Evolutionary conservation across 2,888 invertebrate species (phyloP).

Genomic region (Caenorhabditis angaria): DNA sequence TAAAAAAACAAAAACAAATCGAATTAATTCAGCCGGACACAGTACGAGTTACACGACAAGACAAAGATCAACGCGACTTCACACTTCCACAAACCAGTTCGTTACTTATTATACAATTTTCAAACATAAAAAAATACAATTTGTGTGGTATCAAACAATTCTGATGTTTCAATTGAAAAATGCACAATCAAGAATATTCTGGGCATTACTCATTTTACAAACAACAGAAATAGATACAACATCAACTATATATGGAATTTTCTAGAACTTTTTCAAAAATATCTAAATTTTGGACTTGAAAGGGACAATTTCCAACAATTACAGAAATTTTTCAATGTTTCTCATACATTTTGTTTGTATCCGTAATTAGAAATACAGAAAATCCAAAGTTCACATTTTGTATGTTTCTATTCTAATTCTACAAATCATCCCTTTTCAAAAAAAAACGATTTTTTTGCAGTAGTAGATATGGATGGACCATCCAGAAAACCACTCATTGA

Average conservation of each 20-base stretch:
- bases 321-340: background rate
- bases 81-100: conserved; percentile 46
- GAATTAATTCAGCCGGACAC: conserved; percentile 59
- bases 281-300: no score
- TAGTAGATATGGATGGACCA: background rate
- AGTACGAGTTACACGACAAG: conserved; percentile 65
- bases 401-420: no score
- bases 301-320: background rate
- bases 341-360: no score
- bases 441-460: background rate
- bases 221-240: background rate
- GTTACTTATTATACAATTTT: conserved; percentile 16
- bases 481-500: background rate
- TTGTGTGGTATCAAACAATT: background rate
- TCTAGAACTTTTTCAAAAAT: background rate
- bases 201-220: no score
- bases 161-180: background rate
- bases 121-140: conserved; percentile 15
- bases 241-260: background rate
- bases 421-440: background rate
- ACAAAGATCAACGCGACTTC: conserved; percentile 69
- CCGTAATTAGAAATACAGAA: no score
- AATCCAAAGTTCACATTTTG: background rate
- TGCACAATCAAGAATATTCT: background rate
- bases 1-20: background rate